A percentile compares a stretch with the other conserved stretches of the same genome.
These are phyloP conservation scores for Hyposmocoma kahamanoa DNA, from an alignment of 1,140 invertebrate species.

Conservation along the genomic window DNA sequence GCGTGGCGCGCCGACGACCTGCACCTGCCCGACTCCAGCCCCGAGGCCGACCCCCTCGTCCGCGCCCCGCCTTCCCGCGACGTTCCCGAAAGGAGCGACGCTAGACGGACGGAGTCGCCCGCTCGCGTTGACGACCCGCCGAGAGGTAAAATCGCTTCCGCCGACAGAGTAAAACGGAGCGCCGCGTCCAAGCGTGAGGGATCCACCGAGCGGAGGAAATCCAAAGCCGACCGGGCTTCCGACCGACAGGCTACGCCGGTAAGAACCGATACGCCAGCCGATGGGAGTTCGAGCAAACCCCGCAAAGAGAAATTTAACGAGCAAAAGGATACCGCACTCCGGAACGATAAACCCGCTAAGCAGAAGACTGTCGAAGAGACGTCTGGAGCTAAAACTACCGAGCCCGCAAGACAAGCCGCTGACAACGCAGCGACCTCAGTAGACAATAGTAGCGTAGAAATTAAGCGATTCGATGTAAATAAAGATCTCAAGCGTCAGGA, in stretches of 20 bases:
- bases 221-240: neutral
- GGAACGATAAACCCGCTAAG: neutral
- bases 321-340: neutral
- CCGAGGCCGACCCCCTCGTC: neutral
- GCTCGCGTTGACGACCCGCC: neutral
- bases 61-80: neutral
- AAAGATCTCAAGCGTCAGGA: slow-evolving; percentile 4
- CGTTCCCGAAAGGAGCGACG: neutral
- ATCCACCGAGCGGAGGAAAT: neutral
- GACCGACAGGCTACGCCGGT: neutral
- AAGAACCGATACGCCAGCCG: neutral
- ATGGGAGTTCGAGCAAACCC: too few relatives aligned
- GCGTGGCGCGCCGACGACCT: neutral
- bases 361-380: too few relatives aligned
- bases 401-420: neutral
- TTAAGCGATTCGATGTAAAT: slow-evolving; percentile 2
- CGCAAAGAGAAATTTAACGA: too few relatives aligned
- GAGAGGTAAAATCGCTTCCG: neutral
- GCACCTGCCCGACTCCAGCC: neutral
- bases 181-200: neutral
- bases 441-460: neutral
- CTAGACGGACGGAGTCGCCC: neutral
- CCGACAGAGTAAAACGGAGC: neutral
- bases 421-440: neutral
- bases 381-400: too few relatives aligned